Evolutionary conservation across 92 coral and sea anemone genomes (phyloP).

Genomic region (Epizoanthus illoricatus): DNA sequence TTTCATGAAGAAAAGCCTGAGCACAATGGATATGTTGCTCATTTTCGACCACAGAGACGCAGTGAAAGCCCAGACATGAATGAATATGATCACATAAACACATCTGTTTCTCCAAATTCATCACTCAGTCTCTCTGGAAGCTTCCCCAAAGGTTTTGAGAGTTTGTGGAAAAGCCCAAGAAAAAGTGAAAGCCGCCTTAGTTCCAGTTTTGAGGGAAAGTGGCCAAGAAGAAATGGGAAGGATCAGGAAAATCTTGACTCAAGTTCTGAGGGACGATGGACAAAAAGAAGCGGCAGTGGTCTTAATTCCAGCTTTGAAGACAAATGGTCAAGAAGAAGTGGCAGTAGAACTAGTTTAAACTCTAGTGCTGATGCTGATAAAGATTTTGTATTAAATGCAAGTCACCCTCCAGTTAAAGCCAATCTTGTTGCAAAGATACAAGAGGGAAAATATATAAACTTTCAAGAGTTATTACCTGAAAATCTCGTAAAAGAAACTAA

Average conservation of each 20-base stretch:
- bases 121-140: slow-evolving; percentile 71
- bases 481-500: slow-evolving; percentile 52
- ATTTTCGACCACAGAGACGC: slow-evolving; percentile 40
- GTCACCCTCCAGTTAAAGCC: slow-evolving; percentile 70
- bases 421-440: slow-evolving; percentile 71
- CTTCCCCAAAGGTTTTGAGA: slow-evolving; percentile 59
- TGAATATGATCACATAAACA: slow-evolving; percentile 57
- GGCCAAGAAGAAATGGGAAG: slow-evolving; percentile 19
- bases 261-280: slow-evolving; percentile 45
- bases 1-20: slow-evolving; percentile 30
- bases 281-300: slow-evolving; percentile 16
- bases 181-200: slow-evolving; percentile 21
- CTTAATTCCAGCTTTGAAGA: slow-evolving; percentile 44
- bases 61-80: slow-evolving; percentile 44
- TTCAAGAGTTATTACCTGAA: slow-evolving; percentile 83
- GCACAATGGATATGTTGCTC: slow-evolving; percentile 38
- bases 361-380: slow-evolving; percentile 28
- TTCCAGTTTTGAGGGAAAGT: slow-evolving; percentile 53
- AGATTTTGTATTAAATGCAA: slow-evolving; percentile 62
- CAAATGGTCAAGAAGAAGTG: slow-evolving; percentile 36
- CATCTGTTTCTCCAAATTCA: slow-evolving; percentile 61
- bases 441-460: slow-evolving; percentile 82
- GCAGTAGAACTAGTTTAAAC: slow-evolving; percentile 34
- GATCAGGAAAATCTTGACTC: slow-evolving; percentile 38
- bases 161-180: slow-evolving; percentile 45